Percentiles rank a stretch among this genome's conserved stretches.
Evolutionary conservation across 1,140 invertebrate genomes (phyloP).

Genomic region (Mactra quadrangularis): DNA sequence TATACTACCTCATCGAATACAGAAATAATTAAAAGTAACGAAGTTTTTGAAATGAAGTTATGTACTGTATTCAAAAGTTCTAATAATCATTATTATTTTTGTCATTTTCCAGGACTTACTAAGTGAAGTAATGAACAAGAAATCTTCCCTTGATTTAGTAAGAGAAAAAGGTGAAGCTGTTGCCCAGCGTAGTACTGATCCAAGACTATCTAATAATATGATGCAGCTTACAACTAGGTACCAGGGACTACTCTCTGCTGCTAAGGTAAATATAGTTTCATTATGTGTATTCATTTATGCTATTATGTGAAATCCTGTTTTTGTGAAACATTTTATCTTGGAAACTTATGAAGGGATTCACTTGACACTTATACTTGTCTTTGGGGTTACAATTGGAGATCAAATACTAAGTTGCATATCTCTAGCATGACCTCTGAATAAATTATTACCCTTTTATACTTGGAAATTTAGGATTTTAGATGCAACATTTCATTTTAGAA

Average conservation of each 20-base stretch:
- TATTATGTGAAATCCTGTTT: neutral
- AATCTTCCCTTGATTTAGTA: conserved; percentile 94
- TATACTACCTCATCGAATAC: no score
- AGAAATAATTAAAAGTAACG: no score
- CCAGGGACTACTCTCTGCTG: conserved; percentile 94
- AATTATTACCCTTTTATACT: no score
- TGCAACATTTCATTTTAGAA: no score
- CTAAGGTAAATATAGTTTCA: conserved; percentile 87
- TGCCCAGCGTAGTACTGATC: conserved; percentile 96
- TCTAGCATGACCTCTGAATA: no score
- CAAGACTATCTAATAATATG: conserved; percentile 95
- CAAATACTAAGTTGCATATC: neutral
- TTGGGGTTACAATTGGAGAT: no score
- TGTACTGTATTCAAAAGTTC: no score
- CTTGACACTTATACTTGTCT: neutral
- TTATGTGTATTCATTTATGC: conserved; percentile 1
- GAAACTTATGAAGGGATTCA: neutral
- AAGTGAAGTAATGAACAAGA: conserved; percentile 96
- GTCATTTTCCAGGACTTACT: conserved; percentile 87
- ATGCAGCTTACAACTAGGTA: conserved; percentile 97
- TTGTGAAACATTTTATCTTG: no score
- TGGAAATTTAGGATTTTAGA: no score
- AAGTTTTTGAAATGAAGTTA: no score
- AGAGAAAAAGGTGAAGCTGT: conserved; percentile 95
- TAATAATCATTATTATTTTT: no score